Percentiles rank a stretch among this genome's conserved stretches.
Evolutionary conservation across 23 tunicate species (phyloP).

Genomic region (Halocynthia roretzi): DNA sequence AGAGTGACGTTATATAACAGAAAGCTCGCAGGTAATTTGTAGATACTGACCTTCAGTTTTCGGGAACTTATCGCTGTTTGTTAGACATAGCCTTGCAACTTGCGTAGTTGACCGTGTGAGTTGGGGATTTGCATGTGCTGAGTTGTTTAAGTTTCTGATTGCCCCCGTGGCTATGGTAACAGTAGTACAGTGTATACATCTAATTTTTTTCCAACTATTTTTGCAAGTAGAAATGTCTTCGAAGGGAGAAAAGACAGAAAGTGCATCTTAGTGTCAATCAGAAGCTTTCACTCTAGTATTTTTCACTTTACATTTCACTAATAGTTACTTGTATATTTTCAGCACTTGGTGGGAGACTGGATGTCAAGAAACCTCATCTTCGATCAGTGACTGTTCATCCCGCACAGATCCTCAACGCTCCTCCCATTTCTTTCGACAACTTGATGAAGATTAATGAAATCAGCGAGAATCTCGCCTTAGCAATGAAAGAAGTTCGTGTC

Average conservation of each 20-base stretch:
- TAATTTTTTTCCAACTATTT: not conserved
- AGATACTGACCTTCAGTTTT: too few species aligned
- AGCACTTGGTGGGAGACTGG: constrained; percentile 11
- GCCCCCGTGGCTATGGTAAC: too few species aligned
- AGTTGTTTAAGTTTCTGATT: too few species aligned
- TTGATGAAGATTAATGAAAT: constrained; percentile 28
- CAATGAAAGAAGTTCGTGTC: constrained; percentile 2
- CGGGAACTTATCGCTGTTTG: too few species aligned
- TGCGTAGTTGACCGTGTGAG: not conserved
- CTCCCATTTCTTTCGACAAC: constrained; percentile 40
- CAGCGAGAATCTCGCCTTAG: constrained; percentile 4
- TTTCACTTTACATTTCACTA: not conserved
- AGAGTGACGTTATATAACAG: constrained; percentile 57
- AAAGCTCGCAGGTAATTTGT: constrained; percentile 7
- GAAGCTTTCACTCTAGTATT: not conserved
- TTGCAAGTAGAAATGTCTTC: not conserved
- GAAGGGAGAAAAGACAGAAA: not conserved
- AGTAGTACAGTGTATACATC: too few species aligned
- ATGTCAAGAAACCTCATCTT: constrained; percentile 18
- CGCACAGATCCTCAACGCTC: constrained; percentile 21
- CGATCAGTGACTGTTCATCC: constrained; percentile 58
- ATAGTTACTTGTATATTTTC: constrained; percentile 1
- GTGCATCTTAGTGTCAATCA: not conserved
- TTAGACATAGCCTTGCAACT: not conserved
- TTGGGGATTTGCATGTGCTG: too few species aligned